A percentile compares a stretch with the other conserved stretches of the same genome.
These are phyloP conservation scores for Pollenia amentaria DNA, from an alignment of 2,888 invertebrate species.

Conservation along the genomic window DNA sequence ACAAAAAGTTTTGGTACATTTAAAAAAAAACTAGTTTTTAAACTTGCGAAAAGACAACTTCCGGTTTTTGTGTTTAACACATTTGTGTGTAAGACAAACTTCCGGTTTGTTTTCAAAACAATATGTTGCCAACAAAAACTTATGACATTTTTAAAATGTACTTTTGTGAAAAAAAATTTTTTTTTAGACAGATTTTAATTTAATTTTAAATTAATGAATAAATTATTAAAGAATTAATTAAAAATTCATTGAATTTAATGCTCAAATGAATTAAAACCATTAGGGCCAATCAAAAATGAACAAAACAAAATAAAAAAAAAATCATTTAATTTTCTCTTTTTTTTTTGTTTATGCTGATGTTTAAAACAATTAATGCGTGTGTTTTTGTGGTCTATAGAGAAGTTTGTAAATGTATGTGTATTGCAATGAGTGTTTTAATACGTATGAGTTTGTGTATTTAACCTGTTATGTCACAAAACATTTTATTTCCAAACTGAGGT, in stretches of 20 bases:
- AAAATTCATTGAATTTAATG: not conserved
- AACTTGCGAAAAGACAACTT: slow-evolving; percentile 21
- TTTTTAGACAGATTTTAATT: not conserved
- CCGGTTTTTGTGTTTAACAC: slow-evolving; percentile 4
- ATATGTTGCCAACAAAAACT: slow-evolving; percentile 30
- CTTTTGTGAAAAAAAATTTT: not conserved
- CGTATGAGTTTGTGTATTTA: slow-evolving; percentile 19
- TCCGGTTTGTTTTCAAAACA: slow-evolving; percentile 20
- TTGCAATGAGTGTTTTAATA: not conserved
- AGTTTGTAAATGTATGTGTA: not conserved
- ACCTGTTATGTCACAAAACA: slow-evolving; percentile 17
- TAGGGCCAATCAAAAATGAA: slow-evolving; percentile 41
- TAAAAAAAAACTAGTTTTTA: not conserved
- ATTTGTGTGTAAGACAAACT: not conserved
- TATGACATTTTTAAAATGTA: slow-evolving; percentile 34
- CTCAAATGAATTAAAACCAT: slow-evolving; percentile 33
- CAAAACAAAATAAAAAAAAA: slow-evolving; percentile 23
- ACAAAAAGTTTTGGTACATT: not conserved
- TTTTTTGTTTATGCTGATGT: slow-evolving; percentile 3
- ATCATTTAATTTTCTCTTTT: slow-evolving; percentile 16
- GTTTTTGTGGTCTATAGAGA: not conserved
- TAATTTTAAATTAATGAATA: not conserved
- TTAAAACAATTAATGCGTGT: slow-evolving; percentile 47
- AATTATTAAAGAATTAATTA: slow-evolving; percentile 22
- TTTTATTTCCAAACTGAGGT: slow-evolving; percentile 44